Evolutionary conservation across 1,140 invertebrate species (phyloP), one percentile per base, ranked within the genome.

Genomic region (Apis dorsata): DNA sequence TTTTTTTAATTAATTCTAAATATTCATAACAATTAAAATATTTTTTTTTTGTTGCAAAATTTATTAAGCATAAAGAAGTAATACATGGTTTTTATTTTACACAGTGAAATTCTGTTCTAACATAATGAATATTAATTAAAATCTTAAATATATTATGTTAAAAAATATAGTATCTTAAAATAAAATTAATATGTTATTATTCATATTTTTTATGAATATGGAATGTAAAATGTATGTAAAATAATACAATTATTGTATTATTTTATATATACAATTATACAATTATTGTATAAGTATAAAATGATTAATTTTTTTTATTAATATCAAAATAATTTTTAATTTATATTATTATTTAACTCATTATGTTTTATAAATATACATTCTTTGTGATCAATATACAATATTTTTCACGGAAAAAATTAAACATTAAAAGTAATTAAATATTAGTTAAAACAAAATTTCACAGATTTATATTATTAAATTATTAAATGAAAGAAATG

Each of bases 161-260:
- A 65, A 80, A 63, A 69, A 60, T 55, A 66, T 15, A 66, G 24
- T 60, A 68, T 28, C 24, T 28, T 51, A 28, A 24, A 21, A 49
- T 74, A 11, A 57, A 81, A 63, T 76, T 13, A 49, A 49, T n/a
- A 68, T 4, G 24, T 12, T 12, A 53, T 55, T 21, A 13, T 72
- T 62, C 13, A 63, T 51, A 65, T 44, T 49, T 44, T 74, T 49
- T 51, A 81, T 68, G 49, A 81, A 59, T 55, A 66, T 74, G 78
- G 69, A 80, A 80, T 80, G 69, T 63, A 63, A 34, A 28, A 15
- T 80, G 17, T 73, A 24, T 59, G 51, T 57, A 78, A 68, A 53
- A 34, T 77, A 13, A 12, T 55, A 79, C 44, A 78, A 57, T 80
- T 80, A 73, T 65, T 49, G 19, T 24, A 15, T 34, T n/a, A n/a